Evolutionary conservation across 2,113 vertebrate genomes (phyloP).

Genomic region (Australoheros scitulus): DNA sequence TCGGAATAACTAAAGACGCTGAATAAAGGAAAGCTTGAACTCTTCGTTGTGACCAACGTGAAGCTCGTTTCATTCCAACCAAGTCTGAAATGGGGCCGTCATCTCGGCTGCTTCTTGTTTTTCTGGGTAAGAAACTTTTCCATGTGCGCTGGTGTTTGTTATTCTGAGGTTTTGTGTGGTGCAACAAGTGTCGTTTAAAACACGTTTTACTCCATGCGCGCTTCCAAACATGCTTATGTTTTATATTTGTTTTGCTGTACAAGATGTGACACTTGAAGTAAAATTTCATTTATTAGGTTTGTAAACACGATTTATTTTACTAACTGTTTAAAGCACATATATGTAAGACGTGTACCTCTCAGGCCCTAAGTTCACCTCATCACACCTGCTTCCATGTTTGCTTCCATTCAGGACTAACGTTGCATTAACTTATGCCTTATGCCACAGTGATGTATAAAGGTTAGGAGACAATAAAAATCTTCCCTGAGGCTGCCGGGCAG

Average conservation of each 20-base stretch:
- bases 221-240: background rate
- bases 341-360: background rate
- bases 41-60: background rate
- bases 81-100: slow-evolving; percentile 49
- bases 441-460: slow-evolving; percentile 22
- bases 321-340: background rate
- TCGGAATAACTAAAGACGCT: slow-evolving; percentile 40
- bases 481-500: slow-evolving; percentile 40
- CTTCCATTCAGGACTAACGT: background rate
- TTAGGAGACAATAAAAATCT: slow-evolving; percentile 47
- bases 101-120: slow-evolving; percentile 38
- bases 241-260: background rate
- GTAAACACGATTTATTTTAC: background rate
- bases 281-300: background rate
- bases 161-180: background rate
- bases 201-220: slow-evolving; percentile 28
- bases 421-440: slow-evolving; percentile 1
- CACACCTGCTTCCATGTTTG: slow-evolving; percentile 50
- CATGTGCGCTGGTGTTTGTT: background rate
- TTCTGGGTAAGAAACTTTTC: slow-evolving; percentile 58
- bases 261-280: background rate
- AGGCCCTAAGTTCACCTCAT: background rate
- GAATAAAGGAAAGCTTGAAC: slow-evolving; percentile 17
- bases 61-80: background rate
- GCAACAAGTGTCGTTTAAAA: background rate